These are phyloP conservation scores for Diglossa cyanea DNA, from an alignment of 2,797 vertebrate species.

Conservation along the genomic window DNA sequence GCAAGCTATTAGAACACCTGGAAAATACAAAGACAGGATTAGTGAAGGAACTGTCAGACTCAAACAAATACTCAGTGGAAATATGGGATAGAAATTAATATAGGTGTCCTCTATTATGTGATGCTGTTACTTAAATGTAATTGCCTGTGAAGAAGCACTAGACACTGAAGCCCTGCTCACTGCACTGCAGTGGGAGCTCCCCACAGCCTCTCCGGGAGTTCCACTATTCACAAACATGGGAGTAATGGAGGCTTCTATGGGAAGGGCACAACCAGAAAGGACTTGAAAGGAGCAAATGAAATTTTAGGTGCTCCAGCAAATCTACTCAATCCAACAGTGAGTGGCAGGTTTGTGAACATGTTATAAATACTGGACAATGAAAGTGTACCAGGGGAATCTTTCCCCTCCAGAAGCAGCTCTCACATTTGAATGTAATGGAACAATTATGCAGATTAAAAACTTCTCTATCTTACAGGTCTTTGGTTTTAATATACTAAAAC, in stretches of 20 bases:
- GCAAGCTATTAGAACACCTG: conserved; percentile 94
- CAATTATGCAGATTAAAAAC: neutral
- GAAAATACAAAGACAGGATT: neutral
- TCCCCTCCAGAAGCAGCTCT: neutral
- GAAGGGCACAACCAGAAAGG: neutral
- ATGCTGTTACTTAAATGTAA: neutral
- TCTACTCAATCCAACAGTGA: neutral
- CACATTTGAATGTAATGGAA: neutral
- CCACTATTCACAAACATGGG: neutral
- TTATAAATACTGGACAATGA: neutral
- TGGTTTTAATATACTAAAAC: neutral
- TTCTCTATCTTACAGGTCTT: neutral
- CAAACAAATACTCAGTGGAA: neutral
- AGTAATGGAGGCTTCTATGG: neutral
- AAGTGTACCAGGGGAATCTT: neutral
- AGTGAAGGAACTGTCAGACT: neutral
- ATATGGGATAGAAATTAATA: neutral
- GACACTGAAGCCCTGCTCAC: neutral
- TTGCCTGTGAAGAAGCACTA: neutral
- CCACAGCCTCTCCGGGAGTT: neutral
- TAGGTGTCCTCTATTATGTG: neutral
- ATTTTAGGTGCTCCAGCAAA: neutral
- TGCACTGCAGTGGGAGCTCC: neutral
- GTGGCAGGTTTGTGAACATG: neutral
- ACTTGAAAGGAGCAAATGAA: neutral